Base-by-base conservation (phyloP, 1,140 invertebrate genomes). In the Saccostrea glomerata region DNA sequence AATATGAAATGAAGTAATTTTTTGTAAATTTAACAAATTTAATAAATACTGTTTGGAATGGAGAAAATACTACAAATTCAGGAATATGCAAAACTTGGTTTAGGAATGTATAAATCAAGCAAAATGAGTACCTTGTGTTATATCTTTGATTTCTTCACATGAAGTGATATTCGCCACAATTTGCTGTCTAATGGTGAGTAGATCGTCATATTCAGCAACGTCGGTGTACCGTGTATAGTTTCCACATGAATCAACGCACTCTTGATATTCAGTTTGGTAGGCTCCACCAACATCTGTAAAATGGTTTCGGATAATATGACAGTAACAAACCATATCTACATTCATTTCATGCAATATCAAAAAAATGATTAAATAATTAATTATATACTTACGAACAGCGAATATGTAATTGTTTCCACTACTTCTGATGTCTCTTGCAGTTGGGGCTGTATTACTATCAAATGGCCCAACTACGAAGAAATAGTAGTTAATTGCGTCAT, bases 381-480 rank as follows among this genome's bases (percentile, higher is more conserved):
- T n/a, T 36, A 66, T 20, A 30, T 17, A 77, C 70, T 77, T 77
- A 77, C 70, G 70, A 36, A 77, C 70, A 36, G 70, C 23, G 36
- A 40, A 77, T 4, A 77, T 77, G 13, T 30, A 77, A 77, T 77
- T 77, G 23, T 36, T 77, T 30, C 70, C 70, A 25, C 70, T 77
- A 77, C 70, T 77, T 4, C 70, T 36, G 11, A 77, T 36, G 13
- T 77, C 70, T 12, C 30, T 36, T 12, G 70, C 70, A 9, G 30
- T 25, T 15, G 70, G 23, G 15, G 23, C 70, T 30, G 70, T 25
- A 30, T 77, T 30, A 13, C 70, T 77, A 11, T 77, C 23, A 25
- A 77, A 77, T 40, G 70, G 70, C 36, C 70, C 70, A 5, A 77
- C 70, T 15, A 77, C 13, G 13, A 77, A 30, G 3, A 77, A 9